phyloP scores from a whole-genome alignment of 2,113 vertebrate genomes.

The Oncorhynchus nerka region DNA sequence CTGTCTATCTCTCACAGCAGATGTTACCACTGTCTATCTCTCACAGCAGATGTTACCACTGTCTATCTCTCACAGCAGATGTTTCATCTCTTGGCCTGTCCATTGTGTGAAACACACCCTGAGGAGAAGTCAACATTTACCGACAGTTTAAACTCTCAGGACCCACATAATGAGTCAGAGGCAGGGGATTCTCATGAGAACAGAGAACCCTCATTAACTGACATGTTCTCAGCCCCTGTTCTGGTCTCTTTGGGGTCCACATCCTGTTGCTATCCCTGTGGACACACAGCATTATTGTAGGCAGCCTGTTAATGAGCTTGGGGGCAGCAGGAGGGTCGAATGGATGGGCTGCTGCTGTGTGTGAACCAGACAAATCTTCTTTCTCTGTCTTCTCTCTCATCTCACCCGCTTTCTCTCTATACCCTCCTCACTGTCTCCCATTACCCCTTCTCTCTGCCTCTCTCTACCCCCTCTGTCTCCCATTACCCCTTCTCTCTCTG shows the following conservation, averaged over 20 bases:
- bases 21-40: too few relatives aligned
- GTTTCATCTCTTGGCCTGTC: background rate
- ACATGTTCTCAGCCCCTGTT: conserved; percentile 54
- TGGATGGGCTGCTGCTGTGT: too few relatives aligned
- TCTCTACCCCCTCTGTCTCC: too few relatives aligned
- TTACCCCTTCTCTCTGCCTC: too few relatives aligned
- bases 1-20: too few relatives aligned
- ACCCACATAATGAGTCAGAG: background rate
- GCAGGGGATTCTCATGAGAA: conserved; percentile 70
- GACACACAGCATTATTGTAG: conserved; percentile 2
- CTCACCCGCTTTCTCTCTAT: background rate
- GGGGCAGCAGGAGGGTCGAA: background rate
- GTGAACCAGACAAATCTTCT: too few relatives aligned
- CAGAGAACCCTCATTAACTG: conserved; percentile 44
- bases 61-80: background rate
- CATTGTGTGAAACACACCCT: background rate
- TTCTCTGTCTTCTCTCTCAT: conserved; percentile 16
- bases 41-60: background rate
- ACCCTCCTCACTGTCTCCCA: background rate
- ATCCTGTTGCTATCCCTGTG: conserved; percentile 35
- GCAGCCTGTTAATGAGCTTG: conserved; percentile 30
- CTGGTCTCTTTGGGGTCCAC: conserved; percentile 26
- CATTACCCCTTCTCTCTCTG: background rate
- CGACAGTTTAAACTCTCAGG: background rate
- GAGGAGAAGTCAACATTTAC: background rate